phyloP scores from a whole-genome alignment of 2,797 vertebrate species.

The Sebastes oblongus region DNA sequence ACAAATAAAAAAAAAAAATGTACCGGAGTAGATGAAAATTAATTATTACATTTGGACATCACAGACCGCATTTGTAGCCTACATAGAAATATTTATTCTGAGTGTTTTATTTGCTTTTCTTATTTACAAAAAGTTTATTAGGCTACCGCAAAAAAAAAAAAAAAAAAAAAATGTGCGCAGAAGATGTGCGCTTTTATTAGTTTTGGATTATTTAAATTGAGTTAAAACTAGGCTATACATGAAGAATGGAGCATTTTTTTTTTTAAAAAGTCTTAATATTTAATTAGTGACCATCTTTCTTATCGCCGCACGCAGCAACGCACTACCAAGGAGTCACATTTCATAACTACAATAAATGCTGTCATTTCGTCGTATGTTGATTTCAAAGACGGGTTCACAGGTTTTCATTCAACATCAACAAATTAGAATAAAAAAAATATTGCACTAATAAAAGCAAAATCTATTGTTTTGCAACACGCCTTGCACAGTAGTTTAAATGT shows the following conservation, averaged over 20 bases:
- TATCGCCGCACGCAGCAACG: not conserved
- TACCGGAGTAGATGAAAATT: not conserved
- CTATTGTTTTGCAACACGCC: not conserved
- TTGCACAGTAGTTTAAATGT: not conserved
- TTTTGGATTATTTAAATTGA: not conserved
- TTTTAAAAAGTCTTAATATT: no score
- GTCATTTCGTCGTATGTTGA: not conserved
- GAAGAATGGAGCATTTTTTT: no score
- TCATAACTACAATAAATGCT: not conserved
- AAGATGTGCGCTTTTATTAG: not conserved
- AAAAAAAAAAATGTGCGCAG: not conserved
- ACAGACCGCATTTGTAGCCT: not conserved
- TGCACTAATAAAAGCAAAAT: not conserved
- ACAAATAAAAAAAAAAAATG: not conserved
- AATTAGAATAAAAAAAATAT: not conserved
- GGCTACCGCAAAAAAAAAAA: not conserved
- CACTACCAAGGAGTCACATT: not conserved
- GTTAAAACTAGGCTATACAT: not conserved
- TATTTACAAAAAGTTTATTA: not conserved
- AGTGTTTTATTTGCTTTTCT: not conserved
- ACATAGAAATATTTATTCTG: not conserved
- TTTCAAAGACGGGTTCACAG: not conserved
- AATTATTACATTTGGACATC: no score
- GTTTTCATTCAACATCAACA: not conserved
- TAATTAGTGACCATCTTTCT: not conserved